phyloP scores from a whole-genome alignment of 1,140 invertebrate species.

The Drosophila subpulchrella region DNA sequence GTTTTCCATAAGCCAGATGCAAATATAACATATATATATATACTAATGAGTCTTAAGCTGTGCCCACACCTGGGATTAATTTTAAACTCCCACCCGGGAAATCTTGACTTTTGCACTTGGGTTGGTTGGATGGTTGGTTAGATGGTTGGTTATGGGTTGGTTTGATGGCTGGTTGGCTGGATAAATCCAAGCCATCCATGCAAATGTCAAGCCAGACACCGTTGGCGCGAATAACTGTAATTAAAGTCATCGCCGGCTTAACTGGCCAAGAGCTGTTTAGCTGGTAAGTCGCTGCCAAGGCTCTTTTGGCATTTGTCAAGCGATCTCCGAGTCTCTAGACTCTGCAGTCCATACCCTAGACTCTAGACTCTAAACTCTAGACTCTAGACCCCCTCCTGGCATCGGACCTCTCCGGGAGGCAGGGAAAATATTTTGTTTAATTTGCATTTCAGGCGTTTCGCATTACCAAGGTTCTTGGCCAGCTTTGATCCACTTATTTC shows the following conservation, averaged over 20 bases:
- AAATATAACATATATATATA: conserved; percentile 17
- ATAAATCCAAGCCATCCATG: conserved; percentile 44
- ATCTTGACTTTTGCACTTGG: conserved; percentile 48
- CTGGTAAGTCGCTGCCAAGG: conserved; percentile 66
- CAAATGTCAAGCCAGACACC: conserved; percentile 64
- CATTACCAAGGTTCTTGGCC: conserved; percentile 62
- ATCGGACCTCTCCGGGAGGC: conserved; percentile 31
- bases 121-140: conserved; percentile 5
- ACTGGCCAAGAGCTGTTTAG: conserved; percentile 27
- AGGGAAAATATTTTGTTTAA: conserved; percentile 72
- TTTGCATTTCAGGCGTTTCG: conserved; percentile 53
- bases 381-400: conserved; percentile 9
- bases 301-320: conserved; percentile 63
- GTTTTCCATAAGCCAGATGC: not conserved
- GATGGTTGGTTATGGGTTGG: conserved; percentile 7
- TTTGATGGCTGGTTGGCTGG: not conserved
- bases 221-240: conserved; percentile 74
- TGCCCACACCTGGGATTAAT: conserved; percentile 12
- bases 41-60: conserved; percentile 20
- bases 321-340: conserved; percentile 14
- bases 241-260: conserved; percentile 55
- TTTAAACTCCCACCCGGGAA: conserved; percentile 35
- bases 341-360: too few relatives aligned
- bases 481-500: conserved; percentile 57
- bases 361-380: not conserved